Evolutionary conservation across 2,113 vertebrate species (phyloP), one percentile per base, ranked within the genome.

Genomic region (Neopipo cinnamomea): DNA sequence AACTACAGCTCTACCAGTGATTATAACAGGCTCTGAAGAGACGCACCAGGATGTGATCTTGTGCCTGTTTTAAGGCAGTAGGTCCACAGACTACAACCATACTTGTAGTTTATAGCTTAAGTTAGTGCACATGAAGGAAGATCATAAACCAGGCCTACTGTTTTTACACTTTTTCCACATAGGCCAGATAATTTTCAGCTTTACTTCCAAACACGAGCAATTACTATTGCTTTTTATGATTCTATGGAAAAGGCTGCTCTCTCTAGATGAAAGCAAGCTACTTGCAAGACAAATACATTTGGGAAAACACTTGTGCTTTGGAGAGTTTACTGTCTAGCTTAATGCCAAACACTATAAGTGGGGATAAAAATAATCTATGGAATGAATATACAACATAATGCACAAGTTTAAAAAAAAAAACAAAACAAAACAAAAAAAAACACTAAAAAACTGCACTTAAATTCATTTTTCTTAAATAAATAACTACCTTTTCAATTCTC

Each of bases 301-400:
- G 31, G 65, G 19, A 78, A 91, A 96, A 89, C 31, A 91, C 80
- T n/a, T 70, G 27, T 85, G 39, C 73, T 89, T 92, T 92, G 65
- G 33, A 74, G 61, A 94, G 37, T 59, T 94, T 92, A 81, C 80
- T 75, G 44, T 81, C 68, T 93, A 81, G n/a, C 87, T 92, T 81
- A 92, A 89, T 71, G 72, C 6, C 53, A 93, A 93, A 72, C 20
- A 63, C 31, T 70, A 2, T 31, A 86, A 92, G 41, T 3, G 1
- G 11, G 35, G 41, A 71, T 78, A 68, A 95, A 91, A 81, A 84
- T 52, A 83, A 91, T 75, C n/a, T 42, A 81, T 61, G 21, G n/a
- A 86, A 78, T 46, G 28, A 92, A 81, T 33, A 93, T 14, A 31
- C 21, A 68, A 76, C 18, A 44, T 46, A 67, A 86, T 35, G 31